Base-by-base conservation (phyloP, 2,888 invertebrate genomes). In the Colostygia pectinataria region DNA sequence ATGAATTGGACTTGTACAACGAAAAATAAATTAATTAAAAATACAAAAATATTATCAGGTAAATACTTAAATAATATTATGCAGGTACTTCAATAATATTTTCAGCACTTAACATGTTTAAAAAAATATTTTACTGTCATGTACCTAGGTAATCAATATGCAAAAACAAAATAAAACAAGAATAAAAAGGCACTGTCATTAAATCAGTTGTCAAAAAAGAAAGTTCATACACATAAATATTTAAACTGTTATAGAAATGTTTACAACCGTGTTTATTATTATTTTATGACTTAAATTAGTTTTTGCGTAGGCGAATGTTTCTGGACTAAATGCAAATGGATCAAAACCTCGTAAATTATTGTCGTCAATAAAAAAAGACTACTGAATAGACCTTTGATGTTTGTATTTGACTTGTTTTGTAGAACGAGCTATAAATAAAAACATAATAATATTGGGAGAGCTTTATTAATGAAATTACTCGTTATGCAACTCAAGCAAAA, bases 1-100 rank as follows among this genome's bases (percentile, higher is more conserved):
- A 71, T 77, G 72, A 73, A 65, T 71, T 59, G 59, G 66, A 67
- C 60, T 63, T 54, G 5, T 1, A n/a, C 5, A 15, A 15, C 15
- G 4, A 15, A 15, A 4, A 15, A 2, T 15, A 4, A 15, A 15
- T 15, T 4, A 4, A 3, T 3, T 3, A 15, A 15, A 15, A 15
- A 15, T 15, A 15, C 15, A 15, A 3, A 15, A 15, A 15, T 4
- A 3, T 15, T 15, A 15, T 4, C 4, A 15, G 15, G 4, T 4
- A 15, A 15, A 3, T 15, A 3, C 15, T 4, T 15, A 4, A 3
- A 3, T 15, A 15, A 15, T 15, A 15, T 3, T 15, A 4, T 15
- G 4, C 15, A 15, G 4, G 2, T 4, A 3, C 4, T 15, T 3
- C 4, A 15, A 15, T 15, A 15, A 15, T 3, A 15, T 15, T n/a